Evolutionary conservation across 2,797 vertebrate genomes (phyloP), one percentile per base, ranked within the genome.

Genomic region (Manis pentadactyla): DNA sequence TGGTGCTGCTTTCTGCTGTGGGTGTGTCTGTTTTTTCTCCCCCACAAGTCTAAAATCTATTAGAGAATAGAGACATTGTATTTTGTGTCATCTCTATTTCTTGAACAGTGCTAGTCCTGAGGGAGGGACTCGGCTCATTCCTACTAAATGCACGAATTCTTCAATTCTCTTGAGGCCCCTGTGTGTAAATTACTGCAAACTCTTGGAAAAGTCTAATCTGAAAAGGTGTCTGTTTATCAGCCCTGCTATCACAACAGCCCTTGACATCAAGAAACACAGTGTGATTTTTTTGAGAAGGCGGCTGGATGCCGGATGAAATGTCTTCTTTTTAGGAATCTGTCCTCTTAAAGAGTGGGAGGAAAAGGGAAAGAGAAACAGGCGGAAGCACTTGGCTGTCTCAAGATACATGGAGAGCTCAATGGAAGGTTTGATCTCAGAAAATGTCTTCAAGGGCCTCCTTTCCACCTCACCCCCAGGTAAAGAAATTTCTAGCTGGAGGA

Each of bases 11-110:
- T 90, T 87, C 75, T 90, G 49, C 49, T 83, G 85, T 53, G 15
- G 10, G 66, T 46, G 17, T 85, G 74, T 66, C 88, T 93, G 51
- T 49, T 96, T 96, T 71, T 59, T 87, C 63, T 97, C 88, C 34
- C 64, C 53, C 46, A 89, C 69, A 61, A 75, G 39, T 75, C 74
- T 79, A 27, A 66, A 87, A 66, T 79, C 89, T 87, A 86, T 53
- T 5, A 79, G 89, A 87, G 89, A 91, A 83, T 31, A 84, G 82
- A 96, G 64, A 84, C 34, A 0, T 42, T 77, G 34, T 8, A 25
- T 74, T 82, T 77, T 64, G 34, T 7, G 27, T 78, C 85, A 79
- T 89, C 34, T 78, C 49, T 94, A 21, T 92, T 91, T 68, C 68
- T 88, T 83, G 77, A 82, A n/a, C 6, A 59, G 23, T 46, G 37